Evolutionary conservation across 1,140 invertebrate genomes (phyloP).

Genomic region (Scaptomyza pallida): DNA sequence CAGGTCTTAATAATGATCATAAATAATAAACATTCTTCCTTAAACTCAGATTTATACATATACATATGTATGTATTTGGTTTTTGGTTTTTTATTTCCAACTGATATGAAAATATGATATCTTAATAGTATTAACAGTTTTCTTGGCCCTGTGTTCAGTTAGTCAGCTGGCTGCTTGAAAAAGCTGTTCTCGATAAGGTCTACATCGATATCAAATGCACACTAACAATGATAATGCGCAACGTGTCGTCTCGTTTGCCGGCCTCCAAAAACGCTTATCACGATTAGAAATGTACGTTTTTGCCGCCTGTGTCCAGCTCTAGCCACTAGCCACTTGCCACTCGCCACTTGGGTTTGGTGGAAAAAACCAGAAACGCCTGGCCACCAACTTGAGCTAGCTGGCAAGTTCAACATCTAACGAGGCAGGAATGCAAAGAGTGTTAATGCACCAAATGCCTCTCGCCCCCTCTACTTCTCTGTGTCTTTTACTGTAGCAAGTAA

Average conservation of each 20-base stretch:
- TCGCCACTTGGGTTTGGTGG: constrained; percentile 15
- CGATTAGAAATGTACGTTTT: constrained; percentile 51
- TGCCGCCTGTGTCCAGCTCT: constrained; percentile 3
- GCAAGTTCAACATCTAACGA: constrained; percentile 75
- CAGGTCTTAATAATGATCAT: too few relatives aligned
- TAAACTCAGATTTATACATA: too few relatives aligned
- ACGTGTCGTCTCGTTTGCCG: constrained; percentile 30
- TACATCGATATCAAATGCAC: constrained; percentile 32
- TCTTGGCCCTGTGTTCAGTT: background rate
- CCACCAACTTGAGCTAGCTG: constrained; percentile 25
- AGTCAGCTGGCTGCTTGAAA: background rate
- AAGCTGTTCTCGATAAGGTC: constrained; percentile 33
- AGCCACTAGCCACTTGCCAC: constrained; percentile 15
- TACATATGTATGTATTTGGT: too few relatives aligned
- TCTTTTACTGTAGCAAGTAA: constrained; percentile 26
- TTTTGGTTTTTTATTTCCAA: too few relatives aligned
- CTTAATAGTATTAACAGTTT: background rate
- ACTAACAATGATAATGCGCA: constrained; percentile 60
- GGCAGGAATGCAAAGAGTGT: constrained; percentile 76
- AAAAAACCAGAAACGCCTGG: constrained; percentile 31
- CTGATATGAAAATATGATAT: background rate
- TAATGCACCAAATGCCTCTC: constrained; percentile 50
- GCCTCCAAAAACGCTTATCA: constrained; percentile 56
- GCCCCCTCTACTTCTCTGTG: background rate
- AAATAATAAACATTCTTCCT: too few relatives aligned